Conservation (phyloP, 2,888 invertebrate species). For the Hirudinaria manillensis region DNA sequence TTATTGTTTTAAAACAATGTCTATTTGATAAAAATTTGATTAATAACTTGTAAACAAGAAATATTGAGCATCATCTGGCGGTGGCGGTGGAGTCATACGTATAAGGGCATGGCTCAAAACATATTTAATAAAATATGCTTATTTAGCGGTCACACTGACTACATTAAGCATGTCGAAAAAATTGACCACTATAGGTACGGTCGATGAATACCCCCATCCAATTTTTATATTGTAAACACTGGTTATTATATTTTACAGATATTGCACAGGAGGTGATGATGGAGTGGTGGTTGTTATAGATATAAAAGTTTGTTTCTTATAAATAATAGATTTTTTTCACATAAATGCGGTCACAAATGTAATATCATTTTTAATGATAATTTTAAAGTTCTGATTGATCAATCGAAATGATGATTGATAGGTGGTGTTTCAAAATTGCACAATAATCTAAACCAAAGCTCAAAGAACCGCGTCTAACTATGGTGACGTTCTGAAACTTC, state of each 20-base stretch:
- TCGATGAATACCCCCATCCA: neutral
- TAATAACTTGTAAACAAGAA: too few species aligned
- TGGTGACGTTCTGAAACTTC: neutral
- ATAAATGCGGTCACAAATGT: neutral
- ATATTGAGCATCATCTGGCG: too few species aligned
- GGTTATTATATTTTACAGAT: neutral
- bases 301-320: conserved; percentile 21
- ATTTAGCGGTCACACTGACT: conserved; percentile 20
- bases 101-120: too few species aligned
- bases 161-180: conserved; percentile 12
- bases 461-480: neutral
- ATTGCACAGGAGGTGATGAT: conserved; percentile 31
- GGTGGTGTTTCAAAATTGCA: neutral
- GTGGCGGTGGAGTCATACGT: too few species aligned
- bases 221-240: neutral
- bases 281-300: conserved; percentile 26
- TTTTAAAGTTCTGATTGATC: neutral
- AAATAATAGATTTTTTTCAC: neutral
- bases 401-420: neutral
- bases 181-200: conserved; percentile 22
- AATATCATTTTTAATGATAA: neutral
- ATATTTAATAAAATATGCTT: neutral
- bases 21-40: too few species aligned
- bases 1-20: too few species aligned
- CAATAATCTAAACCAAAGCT: neutral